These are phyloP conservation scores for Esox niger DNA, from an alignment of 2,113 vertebrate genomes.

Conservation along the genomic window DNA sequence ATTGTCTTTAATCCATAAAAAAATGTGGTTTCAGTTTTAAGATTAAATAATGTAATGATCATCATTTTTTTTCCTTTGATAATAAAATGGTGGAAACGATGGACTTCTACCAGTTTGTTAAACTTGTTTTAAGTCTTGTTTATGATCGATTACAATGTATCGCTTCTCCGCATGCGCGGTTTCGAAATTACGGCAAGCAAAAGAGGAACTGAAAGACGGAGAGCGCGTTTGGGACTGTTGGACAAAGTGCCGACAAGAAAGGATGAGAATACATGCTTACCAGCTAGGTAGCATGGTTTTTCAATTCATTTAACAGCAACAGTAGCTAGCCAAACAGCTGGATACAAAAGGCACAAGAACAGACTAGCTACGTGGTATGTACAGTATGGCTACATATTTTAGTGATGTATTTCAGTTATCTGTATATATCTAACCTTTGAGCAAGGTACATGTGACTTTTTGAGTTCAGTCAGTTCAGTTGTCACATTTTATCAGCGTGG, in stretches of 20 bases:
- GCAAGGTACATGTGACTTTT: constrained; percentile 6
- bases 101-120: no score
- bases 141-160: no score
- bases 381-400: background rate
- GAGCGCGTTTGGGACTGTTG: constrained; percentile 33
- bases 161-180: constrained; percentile 30
- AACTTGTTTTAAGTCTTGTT: no score
- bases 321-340: background rate
- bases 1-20: no score
- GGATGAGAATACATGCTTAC: background rate
- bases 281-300: background rate
- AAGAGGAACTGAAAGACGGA: constrained; percentile 15
- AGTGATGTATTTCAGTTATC: background rate
- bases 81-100: no score
- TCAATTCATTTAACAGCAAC: background rate
- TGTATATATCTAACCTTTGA: constrained; percentile 3
- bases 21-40: no score
- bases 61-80: no score
- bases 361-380: constrained; percentile 40
- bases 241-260: constrained; percentile 40
- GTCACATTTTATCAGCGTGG: constrained; percentile 34
- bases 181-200: constrained; percentile 31
- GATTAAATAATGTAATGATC: no score
- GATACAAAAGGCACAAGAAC: background rate
- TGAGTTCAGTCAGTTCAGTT: constrained; percentile 37